Evolutionary conservation across 2,797 vertebrate genomes (phyloP).

Genomic region (Sebastiscus tertius): DNA sequence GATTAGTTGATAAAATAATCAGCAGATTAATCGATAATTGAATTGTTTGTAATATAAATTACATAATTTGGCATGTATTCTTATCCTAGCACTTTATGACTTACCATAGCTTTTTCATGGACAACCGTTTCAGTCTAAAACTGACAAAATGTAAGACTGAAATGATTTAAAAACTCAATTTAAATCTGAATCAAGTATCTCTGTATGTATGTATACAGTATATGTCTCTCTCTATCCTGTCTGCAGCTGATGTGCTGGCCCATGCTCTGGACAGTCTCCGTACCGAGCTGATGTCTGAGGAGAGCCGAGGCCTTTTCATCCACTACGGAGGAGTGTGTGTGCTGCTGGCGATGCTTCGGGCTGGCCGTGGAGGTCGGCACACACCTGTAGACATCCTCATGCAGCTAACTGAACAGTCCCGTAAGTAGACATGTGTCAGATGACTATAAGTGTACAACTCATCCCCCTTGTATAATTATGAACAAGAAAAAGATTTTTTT

Average conservation of each 20-base stretch:
- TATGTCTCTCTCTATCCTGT: background rate
- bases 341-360: constrained; percentile 81
- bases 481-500: background rate
- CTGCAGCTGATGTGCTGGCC: constrained; percentile 87
- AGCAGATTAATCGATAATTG: background rate
- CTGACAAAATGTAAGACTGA: background rate
- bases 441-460: background rate
- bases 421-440: constrained; percentile 79
- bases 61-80: background rate
- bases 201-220: background rate
- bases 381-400: constrained; percentile 86
- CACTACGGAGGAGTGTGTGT: constrained; percentile 83
- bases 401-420: constrained; percentile 87
- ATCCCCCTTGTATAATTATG: background rate
- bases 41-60: background rate
- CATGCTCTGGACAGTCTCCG: constrained; percentile 85
- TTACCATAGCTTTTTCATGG: too few relatives aligned
- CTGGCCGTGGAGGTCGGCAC: constrained; percentile 80
- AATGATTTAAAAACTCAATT: background rate
- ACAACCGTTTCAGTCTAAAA: background rate
- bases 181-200: background rate
- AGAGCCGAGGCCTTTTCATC: constrained; percentile 88
- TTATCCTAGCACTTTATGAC: background rate
- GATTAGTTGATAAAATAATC: too few relatives aligned
- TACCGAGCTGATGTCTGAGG: constrained; percentile 84